Base-by-base conservation (phyloP, 2,888 invertebrate species). In the Cryptocheilus praepositus region DNA sequence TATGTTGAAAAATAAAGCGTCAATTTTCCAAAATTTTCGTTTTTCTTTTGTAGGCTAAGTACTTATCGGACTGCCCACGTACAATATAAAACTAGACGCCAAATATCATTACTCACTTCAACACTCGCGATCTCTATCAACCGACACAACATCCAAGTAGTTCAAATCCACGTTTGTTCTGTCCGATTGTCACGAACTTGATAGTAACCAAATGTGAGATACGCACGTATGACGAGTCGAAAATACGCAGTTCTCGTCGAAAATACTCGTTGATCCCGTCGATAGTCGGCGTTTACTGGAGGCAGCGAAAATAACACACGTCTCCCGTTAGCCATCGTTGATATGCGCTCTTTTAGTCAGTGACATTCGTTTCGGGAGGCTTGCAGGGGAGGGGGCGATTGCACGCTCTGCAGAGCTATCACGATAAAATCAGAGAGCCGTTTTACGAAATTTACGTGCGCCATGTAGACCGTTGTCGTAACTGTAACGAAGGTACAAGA, bases 381-480 rank as follows among this genome's bases (percentile, higher is more conserved):
- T 4, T 4, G 13, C 7, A 49, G 19, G n/a, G 19, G 5, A 19
- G 19, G 13, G 19, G 1, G 18, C 19, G 16, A 49, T 19, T 19
- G 49, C 49, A 16, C 16, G 19, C 19, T 19, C 18, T 49, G 36
- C 36, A 36, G 36, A 36, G 36, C 36, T 11, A 36, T 36, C 21
- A 44, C 49, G 67, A 62, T 68, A 66, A 68, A 65, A 74, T 73
- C 60, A 25, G 22, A 18, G 59, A 55, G 53, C 49, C 67, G 59
- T 72, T 70, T 74, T 58, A 58, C 57, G 49, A 60, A 77, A 71
- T 66, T 77, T 67, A 67, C 57, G 52, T 18, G 19, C 25, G 45
- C 61, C 59, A 61, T 52, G 61, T 59, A 57, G 22, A 58, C 64
- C 53, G 61, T 11, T 8, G 53, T 51, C 51, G 57, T 25, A 22